phyloP scores from a whole-genome alignment of 53 echinoderm and acorn worm species.

The Glandiceps talaboti region DNA sequence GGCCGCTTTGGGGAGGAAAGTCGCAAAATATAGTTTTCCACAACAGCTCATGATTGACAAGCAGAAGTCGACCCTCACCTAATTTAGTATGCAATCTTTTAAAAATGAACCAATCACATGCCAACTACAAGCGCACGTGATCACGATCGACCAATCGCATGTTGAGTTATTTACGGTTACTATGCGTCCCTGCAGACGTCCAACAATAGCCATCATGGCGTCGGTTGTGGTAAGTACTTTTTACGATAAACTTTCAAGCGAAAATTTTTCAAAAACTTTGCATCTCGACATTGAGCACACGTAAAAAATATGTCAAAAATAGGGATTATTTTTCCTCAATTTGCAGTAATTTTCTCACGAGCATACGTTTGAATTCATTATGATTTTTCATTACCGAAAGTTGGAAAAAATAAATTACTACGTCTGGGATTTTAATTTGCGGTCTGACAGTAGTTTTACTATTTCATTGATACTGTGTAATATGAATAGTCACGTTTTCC shows the following conservation, averaged over 20 bases:
- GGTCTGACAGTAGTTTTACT: background rate
- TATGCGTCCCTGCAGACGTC: background rate
- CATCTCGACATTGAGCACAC: background rate
- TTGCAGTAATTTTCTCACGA: background rate
- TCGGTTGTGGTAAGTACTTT: background rate
- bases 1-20: background rate
- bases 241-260: background rate
- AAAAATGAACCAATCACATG: background rate
- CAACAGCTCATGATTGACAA: background rate
- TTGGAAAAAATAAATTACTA: background rate
- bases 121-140: background rate
- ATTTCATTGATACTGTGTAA: background rate
- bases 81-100: background rate
- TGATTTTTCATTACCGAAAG: background rate
- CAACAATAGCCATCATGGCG: constrained; percentile 1
- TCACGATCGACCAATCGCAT: background rate
- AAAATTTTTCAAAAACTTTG: background rate
- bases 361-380: background rate
- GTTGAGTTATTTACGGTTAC: background rate
- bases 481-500: background rate
- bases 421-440: background rate
- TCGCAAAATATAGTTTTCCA: background rate
- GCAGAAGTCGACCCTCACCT: background rate
- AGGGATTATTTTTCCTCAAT: background rate
- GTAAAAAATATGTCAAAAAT: background rate